These are phyloP conservation scores for Palythoa heliodiscus DNA, from an alignment of 92 coral and sea anemone genomes.

Conservation along the genomic window DNA sequence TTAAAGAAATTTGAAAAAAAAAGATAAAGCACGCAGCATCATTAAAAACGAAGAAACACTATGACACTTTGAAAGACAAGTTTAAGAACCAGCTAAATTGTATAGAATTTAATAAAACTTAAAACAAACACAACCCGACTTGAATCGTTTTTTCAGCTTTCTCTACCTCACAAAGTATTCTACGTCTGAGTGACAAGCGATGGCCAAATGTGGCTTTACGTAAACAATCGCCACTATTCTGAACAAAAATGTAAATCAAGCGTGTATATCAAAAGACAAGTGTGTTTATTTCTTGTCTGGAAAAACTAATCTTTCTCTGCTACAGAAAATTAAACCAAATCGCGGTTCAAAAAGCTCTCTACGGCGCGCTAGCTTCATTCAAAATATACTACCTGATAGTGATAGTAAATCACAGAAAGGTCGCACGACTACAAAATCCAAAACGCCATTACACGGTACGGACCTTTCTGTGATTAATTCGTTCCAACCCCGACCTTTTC, in stretches of 20 bases:
- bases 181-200: slow-evolving; percentile 60
- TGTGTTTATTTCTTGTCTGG: slow-evolving; percentile 74
- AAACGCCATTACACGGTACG: slow-evolving; percentile 29
- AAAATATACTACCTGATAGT: not conserved
- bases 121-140: slow-evolving; percentile 60
- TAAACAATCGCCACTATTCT: slow-evolving; percentile 70
- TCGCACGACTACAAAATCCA: not conserved
- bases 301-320: slow-evolving; percentile 39
- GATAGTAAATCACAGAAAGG: not conserved
- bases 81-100: slow-evolving; percentile 41
- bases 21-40: not conserved
- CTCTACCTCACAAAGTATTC: slow-evolving; percentile 53
- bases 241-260: slow-evolving; percentile 65
- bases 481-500: slow-evolving; percentile 18
- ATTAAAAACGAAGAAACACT: not conserved
- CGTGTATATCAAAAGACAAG: slow-evolving; percentile 54
- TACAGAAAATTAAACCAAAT: slow-evolving; percentile 42
- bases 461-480: slow-evolving; percentile 26
- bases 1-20: not conserved
- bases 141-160: slow-evolving; percentile 64
- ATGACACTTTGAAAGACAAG: slow-evolving; percentile 36
- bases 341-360: not conserved
- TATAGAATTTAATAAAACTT: slow-evolving; percentile 63
- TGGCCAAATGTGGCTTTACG: slow-evolving; percentile 59
- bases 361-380: not conserved